Conservation (phyloP, 2,113 vertebrate species). For the Dipodomys stephensi region DNA sequence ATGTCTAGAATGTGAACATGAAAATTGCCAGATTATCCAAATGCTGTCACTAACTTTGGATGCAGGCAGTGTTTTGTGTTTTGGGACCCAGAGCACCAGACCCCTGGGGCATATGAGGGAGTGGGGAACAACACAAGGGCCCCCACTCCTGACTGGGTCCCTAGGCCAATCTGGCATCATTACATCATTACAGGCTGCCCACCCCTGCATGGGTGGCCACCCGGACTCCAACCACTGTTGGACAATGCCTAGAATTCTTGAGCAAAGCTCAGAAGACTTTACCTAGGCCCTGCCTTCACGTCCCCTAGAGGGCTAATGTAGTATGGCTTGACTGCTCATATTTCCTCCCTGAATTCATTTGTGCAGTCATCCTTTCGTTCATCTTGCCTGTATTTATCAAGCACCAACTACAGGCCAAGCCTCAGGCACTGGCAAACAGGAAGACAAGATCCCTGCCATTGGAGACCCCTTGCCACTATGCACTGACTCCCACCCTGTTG, state of each 20-base stretch:
- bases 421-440: neutral
- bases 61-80: neutral
- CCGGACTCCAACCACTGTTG: accelerated
- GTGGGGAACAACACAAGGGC: neutral
- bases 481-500: neutral
- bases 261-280: neutral
- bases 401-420: neutral
- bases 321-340: neutral
- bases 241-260: neutral
- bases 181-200: neutral
- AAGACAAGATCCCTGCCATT: neutral
- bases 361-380: neutral
- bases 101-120: neutral
- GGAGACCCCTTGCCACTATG: neutral
- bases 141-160: conserved; percentile 22
- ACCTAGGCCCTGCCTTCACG: neutral
- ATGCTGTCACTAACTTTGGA: neutral
- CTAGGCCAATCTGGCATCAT: neutral
- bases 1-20: neutral
- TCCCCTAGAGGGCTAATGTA: neutral
- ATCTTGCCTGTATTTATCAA: conserved; percentile 13
- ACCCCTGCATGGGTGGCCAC: neutral
- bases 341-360: neutral
- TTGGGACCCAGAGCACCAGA: neutral
- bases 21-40: neutral